Percentiles rank a stretch among this genome's conserved stretches.
These are phyloP conservation scores for Willowsia nigromaculata DNA, from an alignment of 2,888 invertebrate genomes.

Conservation along the genomic window DNA sequence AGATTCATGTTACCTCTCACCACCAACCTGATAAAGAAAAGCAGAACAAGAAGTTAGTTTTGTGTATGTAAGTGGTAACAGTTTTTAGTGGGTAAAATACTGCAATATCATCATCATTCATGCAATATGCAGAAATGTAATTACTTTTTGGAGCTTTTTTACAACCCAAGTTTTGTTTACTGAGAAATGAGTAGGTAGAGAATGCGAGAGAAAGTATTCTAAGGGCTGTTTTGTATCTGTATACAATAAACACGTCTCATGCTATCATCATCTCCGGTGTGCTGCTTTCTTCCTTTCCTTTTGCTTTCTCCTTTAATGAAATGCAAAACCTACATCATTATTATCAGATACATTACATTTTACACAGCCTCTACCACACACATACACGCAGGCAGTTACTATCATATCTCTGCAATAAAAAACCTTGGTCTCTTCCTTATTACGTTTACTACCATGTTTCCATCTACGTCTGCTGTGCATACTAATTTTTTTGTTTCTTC, in stretches of 20 bases:
- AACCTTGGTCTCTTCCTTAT: neutral
- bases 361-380: neutral
- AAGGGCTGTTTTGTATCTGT: too few species aligned
- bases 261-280: neutral
- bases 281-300: neutral
- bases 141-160: slow-evolving; percentile 34
- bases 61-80: neutral
- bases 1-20: neutral
- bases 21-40: neutral
- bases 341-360: slow-evolving; percentile 13
- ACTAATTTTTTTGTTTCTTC: neutral
- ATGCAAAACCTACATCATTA: slow-evolving; percentile 32
- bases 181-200: neutral
- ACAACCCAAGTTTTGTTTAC: neutral
- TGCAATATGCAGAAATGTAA: slow-evolving; percentile 50
- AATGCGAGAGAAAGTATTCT: neutral
- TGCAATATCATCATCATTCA: slow-evolving; percentile 53
- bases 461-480: neutral
- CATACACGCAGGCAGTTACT: neutral
- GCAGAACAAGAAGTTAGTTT: neutral
- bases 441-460: neutral
- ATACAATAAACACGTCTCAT: slow-evolving; percentile 3
- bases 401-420: neutral
- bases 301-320: slow-evolving; percentile 20
- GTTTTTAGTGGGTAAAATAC: neutral